A percentile compares a stretch with the other conserved stretches of the same genome.
Evolutionary conservation across 2,888 invertebrate species (phyloP).

Genomic region (Napeogenes sylphis): DNA sequence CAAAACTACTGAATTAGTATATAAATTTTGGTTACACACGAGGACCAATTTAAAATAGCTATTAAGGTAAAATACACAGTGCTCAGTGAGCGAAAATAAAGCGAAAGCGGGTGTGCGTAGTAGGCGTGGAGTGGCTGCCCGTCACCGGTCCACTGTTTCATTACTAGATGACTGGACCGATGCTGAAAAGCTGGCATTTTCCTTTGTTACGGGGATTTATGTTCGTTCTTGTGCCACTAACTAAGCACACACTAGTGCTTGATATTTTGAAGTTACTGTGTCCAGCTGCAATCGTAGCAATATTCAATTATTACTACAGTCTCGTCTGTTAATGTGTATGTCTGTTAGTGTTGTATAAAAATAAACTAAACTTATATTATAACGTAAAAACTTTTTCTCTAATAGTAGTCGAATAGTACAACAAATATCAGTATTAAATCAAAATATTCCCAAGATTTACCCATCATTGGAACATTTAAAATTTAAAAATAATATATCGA

Average conservation of each 20-base stretch:
- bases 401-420: no score
- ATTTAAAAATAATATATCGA: no score
- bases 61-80: constrained; percentile 21
- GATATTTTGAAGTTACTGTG: constrained; percentile 17
- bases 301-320: constrained; percentile 8
- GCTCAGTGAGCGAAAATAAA: constrained; percentile 54
- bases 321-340: background rate
- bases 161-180: constrained; percentile 64
- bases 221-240: constrained; percentile 25
- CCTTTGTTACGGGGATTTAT: constrained; percentile 52
- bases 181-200: constrained; percentile 53
- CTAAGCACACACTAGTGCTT: constrained; percentile 22
- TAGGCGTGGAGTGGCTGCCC: constrained; percentile 39
- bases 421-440: no score
- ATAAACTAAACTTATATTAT: no score
- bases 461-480: no score
- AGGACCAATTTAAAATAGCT: constrained; percentile 4
- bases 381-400: no score
- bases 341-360: no score
- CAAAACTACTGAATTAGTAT: constrained; percentile 1
- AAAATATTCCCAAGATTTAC: no score
- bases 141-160: constrained; percentile 50
- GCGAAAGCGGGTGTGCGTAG: constrained; percentile 38
- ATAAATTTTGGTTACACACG: background rate
- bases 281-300: constrained; percentile 1